Percentiles rank a stretch among this genome's conserved stretches.
Conservation (phyloP, 2,888 invertebrate species). For the Yponomeuta evonymella region DNA sequence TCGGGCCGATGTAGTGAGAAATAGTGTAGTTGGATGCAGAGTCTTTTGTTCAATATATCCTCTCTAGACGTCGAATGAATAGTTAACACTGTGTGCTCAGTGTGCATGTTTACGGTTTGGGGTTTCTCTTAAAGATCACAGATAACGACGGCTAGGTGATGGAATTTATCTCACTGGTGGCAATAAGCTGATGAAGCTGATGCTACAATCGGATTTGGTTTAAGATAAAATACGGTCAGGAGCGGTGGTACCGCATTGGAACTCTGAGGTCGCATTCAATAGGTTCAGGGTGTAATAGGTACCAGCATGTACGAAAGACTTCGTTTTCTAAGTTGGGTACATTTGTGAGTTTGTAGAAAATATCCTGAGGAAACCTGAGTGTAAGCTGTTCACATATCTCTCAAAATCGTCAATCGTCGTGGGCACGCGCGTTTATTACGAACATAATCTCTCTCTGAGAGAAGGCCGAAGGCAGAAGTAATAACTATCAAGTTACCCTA, state of each 20-base stretch:
- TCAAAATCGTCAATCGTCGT: too few species aligned
- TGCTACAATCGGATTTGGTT: constrained; percentile 62
- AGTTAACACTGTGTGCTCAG: constrained; percentile 67
- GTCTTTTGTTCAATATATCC: constrained; percentile 73
- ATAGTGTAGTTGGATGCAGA: constrained; percentile 72
- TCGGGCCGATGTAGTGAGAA: constrained; percentile 76
- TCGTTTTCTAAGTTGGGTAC: background rate
- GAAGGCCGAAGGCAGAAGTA: too few species aligned
- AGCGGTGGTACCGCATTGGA: too few species aligned
- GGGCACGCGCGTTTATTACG: too few species aligned
- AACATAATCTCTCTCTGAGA: too few species aligned
- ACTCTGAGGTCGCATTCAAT: too few species aligned
- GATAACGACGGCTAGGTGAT: constrained; percentile 47
- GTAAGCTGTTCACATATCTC: too few species aligned
- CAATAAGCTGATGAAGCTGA: constrained; percentile 70
- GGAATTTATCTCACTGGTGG: constrained; percentile 68
- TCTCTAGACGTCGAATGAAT: constrained; percentile 66
- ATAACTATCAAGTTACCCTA: background rate
- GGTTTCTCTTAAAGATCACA: constrained; percentile 70
- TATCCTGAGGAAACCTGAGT: too few species aligned
- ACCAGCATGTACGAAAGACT: too few species aligned
- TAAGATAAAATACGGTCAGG: constrained; percentile 20
- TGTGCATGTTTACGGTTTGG: constrained; percentile 72
- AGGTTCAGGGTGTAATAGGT: too few species aligned
- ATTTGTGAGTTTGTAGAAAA: background rate